Percentiles rank a stretch among this genome's conserved stretches.
Evolutionary conservation across 1,140 invertebrate genomes (phyloP).

Genomic region (Heliothis virescens): DNA sequence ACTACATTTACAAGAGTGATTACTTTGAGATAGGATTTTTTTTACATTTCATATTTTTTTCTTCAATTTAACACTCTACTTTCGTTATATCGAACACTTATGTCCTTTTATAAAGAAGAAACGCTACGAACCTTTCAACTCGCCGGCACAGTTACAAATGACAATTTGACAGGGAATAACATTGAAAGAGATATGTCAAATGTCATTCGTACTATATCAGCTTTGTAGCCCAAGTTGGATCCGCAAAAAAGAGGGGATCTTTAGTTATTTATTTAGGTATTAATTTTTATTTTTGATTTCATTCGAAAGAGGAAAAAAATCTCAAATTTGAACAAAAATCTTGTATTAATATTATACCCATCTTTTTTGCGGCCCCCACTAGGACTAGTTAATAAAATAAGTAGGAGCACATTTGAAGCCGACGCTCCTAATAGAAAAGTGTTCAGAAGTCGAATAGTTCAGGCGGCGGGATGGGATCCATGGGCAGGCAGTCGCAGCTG

Average conservation of each 20-base stretch:
- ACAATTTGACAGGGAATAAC: background rate
- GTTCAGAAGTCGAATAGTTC: constrained; percentile 77
- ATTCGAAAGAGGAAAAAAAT: no score
- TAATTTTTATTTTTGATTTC: no score
- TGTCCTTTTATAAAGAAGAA: constrained; percentile 9
- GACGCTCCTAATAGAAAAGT: background rate
- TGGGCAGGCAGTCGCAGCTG: constrained; percentile 70
- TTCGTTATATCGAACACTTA: constrained; percentile 1
- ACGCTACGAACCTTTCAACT: background rate
- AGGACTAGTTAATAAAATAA: no score
- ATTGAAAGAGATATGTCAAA: background rate
- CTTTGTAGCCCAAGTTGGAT: background rate
- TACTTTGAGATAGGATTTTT: constrained; percentile 18
- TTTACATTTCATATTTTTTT: constrained; percentile 43
- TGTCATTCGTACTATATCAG: background rate
- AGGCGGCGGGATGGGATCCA: constrained; percentile 77
- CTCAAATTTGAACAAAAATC: no score
- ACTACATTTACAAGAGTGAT: background rate
- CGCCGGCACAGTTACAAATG: background rate
- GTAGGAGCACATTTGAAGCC: background rate
- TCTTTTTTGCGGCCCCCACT: no score
- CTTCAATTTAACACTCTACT: constrained; percentile 21
- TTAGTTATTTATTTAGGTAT: no score
- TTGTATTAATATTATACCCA: no score
- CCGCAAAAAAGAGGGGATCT: no score